Base-by-base conservation (phyloP, 1,140 invertebrate genomes). In the Drosophila cardini region DNA sequence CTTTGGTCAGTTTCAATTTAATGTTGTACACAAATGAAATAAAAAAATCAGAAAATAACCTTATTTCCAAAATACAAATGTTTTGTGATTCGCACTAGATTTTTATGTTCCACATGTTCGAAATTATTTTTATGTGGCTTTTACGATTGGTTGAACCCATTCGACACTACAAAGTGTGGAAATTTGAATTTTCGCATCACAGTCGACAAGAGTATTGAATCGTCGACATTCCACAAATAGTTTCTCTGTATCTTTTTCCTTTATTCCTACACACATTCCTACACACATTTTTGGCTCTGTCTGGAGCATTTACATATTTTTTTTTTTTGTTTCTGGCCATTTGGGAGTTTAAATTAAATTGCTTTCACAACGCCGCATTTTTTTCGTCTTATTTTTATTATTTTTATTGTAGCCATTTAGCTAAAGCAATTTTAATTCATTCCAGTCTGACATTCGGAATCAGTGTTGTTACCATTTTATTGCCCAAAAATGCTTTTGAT, bases 11-110 rank as follows among this genome's bases (percentile, higher is more conserved):
- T 86, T 86, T 86, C 78, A 87, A 86, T 87, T 67, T 60, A 58
- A 46, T 62, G 57, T 58, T 45, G 34, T 21, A 26, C 21, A 26
- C 21, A 13, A 30, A 46, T 63, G 72, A 70, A 60, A 72, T 78
- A 58, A 34, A 72, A 87, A 87, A 87, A 86, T 86, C 82, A 86
- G n/a, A 86, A 86, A 87, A 87, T 87, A 82, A 78, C 79, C 78
- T 77, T 76, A 87, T 78, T 53, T 63, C 50, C 64, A n/a, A 78
- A 86, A 87, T 86, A 82, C 86, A 85, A 85, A 86, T 84, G 81
- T 40, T 78, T 80, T 58, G 48, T 62, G 56, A 48, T 43, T 65
- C 65, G 48, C 67, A 82, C 83, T 87, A 81, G 70, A 74, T 84
- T 83, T 68, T 68, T 60, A 57, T 67, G 63, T 71, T 38, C 32